Conservation (phyloP, 2,113 vertebrate genomes). For the Hipposideros armiger region DNA sequence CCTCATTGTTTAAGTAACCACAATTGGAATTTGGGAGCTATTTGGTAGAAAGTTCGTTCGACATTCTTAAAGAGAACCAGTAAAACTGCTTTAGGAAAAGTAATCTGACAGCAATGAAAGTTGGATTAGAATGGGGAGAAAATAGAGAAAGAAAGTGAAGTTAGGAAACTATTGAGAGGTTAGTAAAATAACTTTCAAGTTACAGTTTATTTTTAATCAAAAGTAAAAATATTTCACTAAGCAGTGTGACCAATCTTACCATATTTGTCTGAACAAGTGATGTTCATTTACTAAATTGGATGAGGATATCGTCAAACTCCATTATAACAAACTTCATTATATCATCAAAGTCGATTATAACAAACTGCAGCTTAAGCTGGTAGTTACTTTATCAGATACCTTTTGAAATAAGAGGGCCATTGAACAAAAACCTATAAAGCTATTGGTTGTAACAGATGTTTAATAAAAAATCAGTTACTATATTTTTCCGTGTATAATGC, state of each 20-base stretch:
- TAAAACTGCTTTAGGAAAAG: background rate
- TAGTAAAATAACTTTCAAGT: background rate
- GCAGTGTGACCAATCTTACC: background rate
- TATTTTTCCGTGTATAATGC: background rate
- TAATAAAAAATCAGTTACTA: background rate
- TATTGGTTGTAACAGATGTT: background rate
- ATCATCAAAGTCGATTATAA: background rate
- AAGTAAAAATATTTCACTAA: constrained; percentile 28
- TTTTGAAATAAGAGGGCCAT: background rate
- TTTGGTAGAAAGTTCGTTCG: background rate
- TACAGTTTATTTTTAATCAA: constrained; percentile 34
- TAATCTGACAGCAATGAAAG: background rate
- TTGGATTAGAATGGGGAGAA: background rate
- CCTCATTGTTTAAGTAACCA: background rate
- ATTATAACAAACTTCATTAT: background rate
- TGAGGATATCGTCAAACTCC: background rate
- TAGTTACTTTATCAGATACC: background rate
- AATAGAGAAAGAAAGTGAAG: background rate
- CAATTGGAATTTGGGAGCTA: background rate
- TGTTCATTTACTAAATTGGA: constrained; percentile 17
- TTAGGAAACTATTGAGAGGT: background rate
- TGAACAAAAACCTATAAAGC: background rate
- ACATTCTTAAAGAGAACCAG: background rate
- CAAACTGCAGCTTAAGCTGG: background rate
- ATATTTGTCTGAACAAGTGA: background rate